Conservation (phyloP, 2,113 vertebrate genomes). For the Cavia aperea region DNA sequence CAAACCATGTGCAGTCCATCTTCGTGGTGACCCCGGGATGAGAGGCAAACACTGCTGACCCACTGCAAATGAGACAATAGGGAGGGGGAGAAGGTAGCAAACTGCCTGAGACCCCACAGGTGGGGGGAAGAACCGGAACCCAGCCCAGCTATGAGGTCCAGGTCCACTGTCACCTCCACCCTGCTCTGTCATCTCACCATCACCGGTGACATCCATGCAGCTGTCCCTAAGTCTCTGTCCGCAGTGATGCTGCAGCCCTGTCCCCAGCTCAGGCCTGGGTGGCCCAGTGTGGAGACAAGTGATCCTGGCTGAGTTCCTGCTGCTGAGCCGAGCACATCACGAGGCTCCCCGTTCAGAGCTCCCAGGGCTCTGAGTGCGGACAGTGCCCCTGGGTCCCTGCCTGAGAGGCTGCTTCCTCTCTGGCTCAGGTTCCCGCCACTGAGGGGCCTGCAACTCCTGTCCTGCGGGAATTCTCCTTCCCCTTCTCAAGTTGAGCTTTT, state of each 20-base stretch:
- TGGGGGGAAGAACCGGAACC: rapidly evolving
- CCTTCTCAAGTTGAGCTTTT: slow-evolving; percentile 35
- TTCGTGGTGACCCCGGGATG: no score
- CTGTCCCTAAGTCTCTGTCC: no score
- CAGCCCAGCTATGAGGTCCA: no score
- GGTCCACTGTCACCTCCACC: rapidly evolving
- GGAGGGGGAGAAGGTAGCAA: not conserved
- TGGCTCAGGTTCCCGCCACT: not conserved
- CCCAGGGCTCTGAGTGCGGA: no score
- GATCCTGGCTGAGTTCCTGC: not conserved
- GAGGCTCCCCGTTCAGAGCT: not conserved
- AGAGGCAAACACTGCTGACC: rapidly evolving
- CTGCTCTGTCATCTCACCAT: rapidly evolving
- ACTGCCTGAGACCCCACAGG: not conserved
- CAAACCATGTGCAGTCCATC: rapidly evolving
- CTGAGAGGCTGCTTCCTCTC: not conserved
- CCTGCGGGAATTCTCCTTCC: not conserved
- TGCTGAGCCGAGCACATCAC: no score
- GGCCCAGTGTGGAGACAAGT: rapidly evolving
- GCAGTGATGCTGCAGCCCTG: rapidly evolving
- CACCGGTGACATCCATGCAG: rapidly evolving
- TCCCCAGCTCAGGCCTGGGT: rapidly evolving
- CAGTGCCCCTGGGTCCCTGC: rapidly evolving
- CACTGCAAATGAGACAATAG: not conserved
- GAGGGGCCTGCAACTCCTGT: not conserved